phyloP scores from a whole-genome alignment of 2,888 invertebrate species.

The Drosophila prostipennis region DNA sequence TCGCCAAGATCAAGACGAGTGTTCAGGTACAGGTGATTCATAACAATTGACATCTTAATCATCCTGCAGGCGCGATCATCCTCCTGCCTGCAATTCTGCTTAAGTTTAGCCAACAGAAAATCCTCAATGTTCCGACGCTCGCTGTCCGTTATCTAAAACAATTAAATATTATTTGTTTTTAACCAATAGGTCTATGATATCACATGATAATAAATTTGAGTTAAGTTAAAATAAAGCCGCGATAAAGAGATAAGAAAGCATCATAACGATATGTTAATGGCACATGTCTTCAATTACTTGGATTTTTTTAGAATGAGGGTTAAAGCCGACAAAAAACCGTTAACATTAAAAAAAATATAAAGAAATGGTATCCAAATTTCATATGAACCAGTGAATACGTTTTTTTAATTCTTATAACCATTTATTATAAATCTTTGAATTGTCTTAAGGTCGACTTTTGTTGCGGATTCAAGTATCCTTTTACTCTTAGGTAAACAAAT shows the following conservation, averaged over 20 bases:
- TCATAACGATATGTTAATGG: too few relatives aligned
- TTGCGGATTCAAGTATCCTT: neutral
- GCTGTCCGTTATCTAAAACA: conserved; percentile 83
- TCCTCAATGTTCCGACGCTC: conserved; percentile 86
- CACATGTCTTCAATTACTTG: too few relatives aligned
- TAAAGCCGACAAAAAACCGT: too few relatives aligned
- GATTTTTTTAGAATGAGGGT: too few relatives aligned
- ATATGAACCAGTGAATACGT: neutral
- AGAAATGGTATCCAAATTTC: too few relatives aligned
- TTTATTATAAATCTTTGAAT: neutral
- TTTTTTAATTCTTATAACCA: neutral
- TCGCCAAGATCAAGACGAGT: conserved; percentile 91
- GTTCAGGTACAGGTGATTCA: conserved; percentile 92
- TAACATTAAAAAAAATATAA: too few relatives aligned
- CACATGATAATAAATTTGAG: too few relatives aligned
- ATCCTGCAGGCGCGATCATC: conserved; percentile 93
- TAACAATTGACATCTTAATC: conserved; percentile 92
- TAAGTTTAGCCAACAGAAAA: conserved; percentile 89
- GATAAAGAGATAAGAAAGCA: too few relatives aligned
- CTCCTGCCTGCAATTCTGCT: conserved; percentile 90
- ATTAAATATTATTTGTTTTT: too few relatives aligned
- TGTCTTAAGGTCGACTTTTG: neutral
- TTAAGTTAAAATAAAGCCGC: too few relatives aligned
- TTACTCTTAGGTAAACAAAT: neutral
- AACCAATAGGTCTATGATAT: too few relatives aligned